Evolutionary conservation across 30 jellyfish, hydroid and myxozoan species (phyloP), one percentile per base, ranked within the genome.

Genomic region (Turritopsis rubra): DNA sequence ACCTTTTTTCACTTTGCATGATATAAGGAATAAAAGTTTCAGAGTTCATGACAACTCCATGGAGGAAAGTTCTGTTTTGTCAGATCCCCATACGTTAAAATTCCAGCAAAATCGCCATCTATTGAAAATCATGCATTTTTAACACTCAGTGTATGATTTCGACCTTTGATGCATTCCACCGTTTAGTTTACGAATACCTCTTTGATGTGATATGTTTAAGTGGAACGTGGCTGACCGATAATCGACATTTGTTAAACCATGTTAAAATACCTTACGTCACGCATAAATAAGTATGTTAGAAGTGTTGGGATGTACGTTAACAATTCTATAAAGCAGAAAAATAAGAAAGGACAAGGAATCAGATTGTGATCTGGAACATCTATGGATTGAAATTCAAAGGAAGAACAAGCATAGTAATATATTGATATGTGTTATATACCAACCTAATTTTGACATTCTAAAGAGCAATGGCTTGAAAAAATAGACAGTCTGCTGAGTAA

Each of bases 71-170:
- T 41, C 60, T 3, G 13, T 3, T 41, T 13, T 3, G 13, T 13
- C 13, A 41, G 9, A 41, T 41, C 60, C 60, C 9, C 60, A 41
- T 13, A 41, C 13, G 60, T 13, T 41, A 41, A 41, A 41, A 3
- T 68, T 74, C 65, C 28, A 74, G 9, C 65, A 74, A 7, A 22
- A 74, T 8, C 0, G 82, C 21, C 28, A 74, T n/a, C 65, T 26
- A 23, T 30, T 74, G 16, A 74, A 29, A 17, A 30, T 74, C 72
- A 24, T 26, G 54, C 72, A 74, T 4, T 29, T n/a, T 74, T 0
- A 74, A 74, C 82, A 74, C 82, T 0, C 82, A 74, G n/a, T 23
- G n/a, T 9, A 74, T 74, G 65, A 30, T 29, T 28, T 74, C 82
- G 65, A 74, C 65, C 1, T 74, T 74, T 74, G 4, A 26, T 74